These are phyloP conservation scores for Ophion costatus DNA, from an alignment of 2,888 invertebrate genomes.

Conservation along the genomic window DNA sequence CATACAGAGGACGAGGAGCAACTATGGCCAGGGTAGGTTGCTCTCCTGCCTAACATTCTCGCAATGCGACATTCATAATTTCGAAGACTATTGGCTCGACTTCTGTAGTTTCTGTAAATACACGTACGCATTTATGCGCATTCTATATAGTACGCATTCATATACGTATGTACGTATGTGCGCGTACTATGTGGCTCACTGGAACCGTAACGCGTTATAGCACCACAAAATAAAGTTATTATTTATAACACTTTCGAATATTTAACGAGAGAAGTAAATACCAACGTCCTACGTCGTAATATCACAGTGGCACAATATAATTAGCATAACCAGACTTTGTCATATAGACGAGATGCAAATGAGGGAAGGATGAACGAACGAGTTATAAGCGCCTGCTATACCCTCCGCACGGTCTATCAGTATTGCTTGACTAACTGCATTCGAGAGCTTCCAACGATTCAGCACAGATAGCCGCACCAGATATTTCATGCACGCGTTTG, in stretches of 20 bases:
- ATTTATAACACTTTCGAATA: conserved; percentile 73
- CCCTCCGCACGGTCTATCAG: conserved; percentile 24
- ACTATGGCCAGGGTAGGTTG: conserved; percentile 11
- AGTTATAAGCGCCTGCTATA: conserved; percentile 25
- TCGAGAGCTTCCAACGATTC: conserved; percentile 41
- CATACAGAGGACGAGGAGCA: conserved; percentile 31
- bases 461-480: conserved; percentile 15
- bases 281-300: conserved; percentile 62
- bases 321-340: conserved; percentile 77
- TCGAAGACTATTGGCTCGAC: conserved; percentile 34
- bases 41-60: conserved; percentile 18
- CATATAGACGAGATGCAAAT: conserved; percentile 46
- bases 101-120: conserved; percentile 37
- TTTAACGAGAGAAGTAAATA: conserved; percentile 71
- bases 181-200: not conserved
- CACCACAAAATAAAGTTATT: conserved; percentile 74
- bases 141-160: not conserved
- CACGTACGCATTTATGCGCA: not conserved
- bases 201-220: conserved; percentile 7
- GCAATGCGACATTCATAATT: conserved; percentile 55
- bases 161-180: not conserved
- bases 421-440: conserved; percentile 41
- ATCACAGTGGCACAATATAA: conserved; percentile 72
- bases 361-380: conserved; percentile 34
- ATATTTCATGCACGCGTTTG: conserved; percentile 6